Base-by-base conservation (phyloP, 2,888 invertebrate genomes). In the Lithosia quadra region DNA sequence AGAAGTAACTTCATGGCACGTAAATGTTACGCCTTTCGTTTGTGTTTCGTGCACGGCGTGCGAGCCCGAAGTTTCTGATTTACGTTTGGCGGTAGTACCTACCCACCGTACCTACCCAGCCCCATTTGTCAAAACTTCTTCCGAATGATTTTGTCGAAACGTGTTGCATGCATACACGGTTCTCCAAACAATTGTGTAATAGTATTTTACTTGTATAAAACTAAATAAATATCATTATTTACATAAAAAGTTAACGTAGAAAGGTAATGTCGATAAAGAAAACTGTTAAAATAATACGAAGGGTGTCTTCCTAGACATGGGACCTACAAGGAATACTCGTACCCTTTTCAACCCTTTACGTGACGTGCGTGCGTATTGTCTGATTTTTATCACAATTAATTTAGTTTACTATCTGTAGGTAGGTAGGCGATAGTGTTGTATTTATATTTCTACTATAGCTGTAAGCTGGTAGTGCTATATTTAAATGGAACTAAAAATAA, bases 371-470 rank as follows among this genome's bases (percentile, higher is more conserved):
- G 72, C 78, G 64, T 74, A 84, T 76, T 81, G 80, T 80, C 79
- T 76, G 81, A 80, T 84, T 83, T 83, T 82, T 84, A 80, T 83
- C 80, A 77, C 82, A 85, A 85, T 85, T 86, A 86, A 86, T 84
- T 83, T 74, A 75, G 74, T 73, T 78, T 72, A 73, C 57, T 68
- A 61, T 67, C 61, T 49, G 67, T 67, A 72, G 71, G 74, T 39
- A 39, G 15, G 18, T 24, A 18, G 9, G n/a, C n/a, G n/a, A 49
- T 49, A 49, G 49, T 49, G 18, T n/a, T 49, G n/a, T n/a, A 9
- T 18, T 43, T 43, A n/a, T n/a, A n/a, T n/a, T n/a, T n/a, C n/a
- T n/a, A n/a, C n/a, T n/a, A n/a, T n/a, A n/a, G n/a, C n/a, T n/a
- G n/a, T n/a, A n/a, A n/a, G n/a, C n/a, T n/a, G n/a, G n/a, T n/a